These are phyloP conservation scores for Hedya salicella DNA, from an alignment of 2,888 invertebrate species.

Conservation along the genomic window DNA sequence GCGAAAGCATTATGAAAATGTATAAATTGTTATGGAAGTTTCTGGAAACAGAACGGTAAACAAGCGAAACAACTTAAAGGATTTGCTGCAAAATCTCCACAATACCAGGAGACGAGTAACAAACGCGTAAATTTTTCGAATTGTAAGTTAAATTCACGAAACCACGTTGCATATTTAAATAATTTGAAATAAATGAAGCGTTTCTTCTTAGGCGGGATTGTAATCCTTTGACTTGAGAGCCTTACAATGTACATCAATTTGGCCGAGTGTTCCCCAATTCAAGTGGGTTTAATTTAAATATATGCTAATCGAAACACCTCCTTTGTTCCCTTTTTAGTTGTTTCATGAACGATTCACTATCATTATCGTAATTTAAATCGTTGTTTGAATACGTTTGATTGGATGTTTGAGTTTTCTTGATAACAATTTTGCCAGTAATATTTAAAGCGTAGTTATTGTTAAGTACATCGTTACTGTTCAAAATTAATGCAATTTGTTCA, in stretches of 20 bases:
- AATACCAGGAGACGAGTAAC: constrained; percentile 16
- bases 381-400: neutral
- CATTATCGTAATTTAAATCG: constrained; percentile 8
- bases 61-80: constrained; percentile 7
- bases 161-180: constrained; percentile 22
- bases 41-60: constrained; percentile 6
- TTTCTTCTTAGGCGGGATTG: constrained; percentile 45
- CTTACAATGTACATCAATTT: constrained; percentile 57
- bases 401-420: neutral
- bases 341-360: constrained; percentile 32
- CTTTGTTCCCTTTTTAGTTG: constrained; percentile 47
- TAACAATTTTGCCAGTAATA: neutral
- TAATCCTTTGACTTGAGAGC: constrained; percentile 61
- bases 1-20: neutral
- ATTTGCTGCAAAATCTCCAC: constrained; percentile 8
- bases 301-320: constrained; percentile 59
- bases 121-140: constrained; percentile 7
- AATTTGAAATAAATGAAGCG: constrained; percentile 32
- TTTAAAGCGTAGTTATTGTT: neutral
- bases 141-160: constrained; percentile 10
- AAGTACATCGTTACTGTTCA: too few species aligned
- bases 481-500: too few species aligned
- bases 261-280: constrained; percentile 47
- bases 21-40: constrained; percentile 6
- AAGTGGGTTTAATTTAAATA: constrained; percentile 65